A percentile compares a stretch with the other conserved stretches of the same genome.
These are phyloP conservation scores for Meliscaeva auricollis DNA, from an alignment of 2,888 invertebrate species.

Conservation along the genomic window DNA sequence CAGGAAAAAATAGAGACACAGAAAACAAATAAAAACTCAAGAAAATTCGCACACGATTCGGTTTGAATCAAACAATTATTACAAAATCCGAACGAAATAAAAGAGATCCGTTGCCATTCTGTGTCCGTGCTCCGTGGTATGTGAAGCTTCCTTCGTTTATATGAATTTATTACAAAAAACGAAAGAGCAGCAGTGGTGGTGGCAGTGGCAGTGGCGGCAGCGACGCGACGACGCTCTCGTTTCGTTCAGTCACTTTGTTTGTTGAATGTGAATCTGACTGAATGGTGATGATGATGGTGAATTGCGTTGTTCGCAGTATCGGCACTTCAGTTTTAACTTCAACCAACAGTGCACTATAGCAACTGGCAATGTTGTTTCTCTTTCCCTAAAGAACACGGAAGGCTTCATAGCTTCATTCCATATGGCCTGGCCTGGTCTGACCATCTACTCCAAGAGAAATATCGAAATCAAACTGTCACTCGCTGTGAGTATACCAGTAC, in stretches of 20 bases:
- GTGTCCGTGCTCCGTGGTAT: neutral
- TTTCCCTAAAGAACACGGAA: slow-evolving; percentile 18
- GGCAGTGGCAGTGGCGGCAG: too few relatives aligned
- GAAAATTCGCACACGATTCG: slow-evolving; percentile 68
- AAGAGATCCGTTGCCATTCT: slow-evolving; percentile 39
- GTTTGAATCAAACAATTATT: slow-evolving; percentile 73
- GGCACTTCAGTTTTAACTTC: neutral
- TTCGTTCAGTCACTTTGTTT: slow-evolving; percentile 26
- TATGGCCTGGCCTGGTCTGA: neutral
- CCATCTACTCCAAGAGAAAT: slow-evolving; percentile 63
- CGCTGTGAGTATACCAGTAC: neutral
- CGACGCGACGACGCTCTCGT: slow-evolving; percentile 26
- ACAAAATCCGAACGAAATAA: slow-evolving; percentile 74
- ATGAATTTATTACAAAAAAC: neutral
- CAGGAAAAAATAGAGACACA: slow-evolving; percentile 10
- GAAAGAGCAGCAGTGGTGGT: neutral
- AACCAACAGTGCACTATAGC: neutral
- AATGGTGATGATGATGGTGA: neutral
- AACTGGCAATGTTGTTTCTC: too few relatives aligned
- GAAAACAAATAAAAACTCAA: slow-evolving; percentile 52
- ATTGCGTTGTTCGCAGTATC: slow-evolving; percentile 1
- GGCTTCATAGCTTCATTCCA: slow-evolving; percentile 5
- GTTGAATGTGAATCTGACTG: slow-evolving; percentile 11
- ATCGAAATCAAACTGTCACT: slow-evolving; percentile 64
- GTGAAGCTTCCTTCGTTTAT: slow-evolving; percentile 9